These are phyloP conservation scores for Apotomis betuletana DNA, from an alignment of 2,888 invertebrate species.

Conservation along the genomic window DNA sequence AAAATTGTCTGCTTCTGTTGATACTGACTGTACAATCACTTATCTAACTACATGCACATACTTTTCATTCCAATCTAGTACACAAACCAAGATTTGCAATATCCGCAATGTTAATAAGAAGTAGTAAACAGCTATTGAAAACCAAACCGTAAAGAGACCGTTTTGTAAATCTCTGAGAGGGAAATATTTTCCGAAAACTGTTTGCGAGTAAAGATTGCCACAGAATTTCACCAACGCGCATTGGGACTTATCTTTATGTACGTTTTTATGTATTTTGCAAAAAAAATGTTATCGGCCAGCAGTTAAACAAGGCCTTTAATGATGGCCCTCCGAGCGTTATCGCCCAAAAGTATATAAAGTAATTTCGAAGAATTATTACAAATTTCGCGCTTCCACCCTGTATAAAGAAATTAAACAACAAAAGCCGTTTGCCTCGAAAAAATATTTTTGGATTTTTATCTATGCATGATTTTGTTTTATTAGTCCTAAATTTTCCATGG, in stretches of 20 bases:
- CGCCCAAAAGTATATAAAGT: slow-evolving; percentile 62
- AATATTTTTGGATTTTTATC: slow-evolving; percentile 12
- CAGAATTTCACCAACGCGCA: slow-evolving; percentile 65
- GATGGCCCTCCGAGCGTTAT: slow-evolving; percentile 61
- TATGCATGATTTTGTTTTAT: not conserved
- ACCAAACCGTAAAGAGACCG: slow-evolving; percentile 55
- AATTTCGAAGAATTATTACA: slow-evolving; percentile 68
- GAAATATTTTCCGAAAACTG: slow-evolving; percentile 73
- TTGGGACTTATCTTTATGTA: slow-evolving; percentile 74
- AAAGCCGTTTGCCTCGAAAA: slow-evolving; percentile 51
- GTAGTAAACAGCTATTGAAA: slow-evolving; percentile 54
- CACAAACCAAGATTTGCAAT: not conserved
- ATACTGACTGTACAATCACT: no score
- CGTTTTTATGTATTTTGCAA: slow-evolving; percentile 72
- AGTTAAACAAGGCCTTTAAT: slow-evolving; percentile 65
- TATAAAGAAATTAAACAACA: slow-evolving; percentile 62
- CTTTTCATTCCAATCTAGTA: no score
- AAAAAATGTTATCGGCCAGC: slow-evolving; percentile 69
- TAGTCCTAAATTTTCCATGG: not conserved
- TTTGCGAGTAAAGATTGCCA: slow-evolving; percentile 71
- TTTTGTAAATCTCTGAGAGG: slow-evolving; percentile 72
- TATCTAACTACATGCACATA: no score
- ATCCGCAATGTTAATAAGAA: not conserved
- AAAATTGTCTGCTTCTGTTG: no score
- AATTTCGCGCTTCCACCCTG: slow-evolving; percentile 52